These are phyloP conservation scores for Balaeniceps rex DNA, from an alignment of 2,113 vertebrate genomes.

Conservation along the genomic window DNA sequence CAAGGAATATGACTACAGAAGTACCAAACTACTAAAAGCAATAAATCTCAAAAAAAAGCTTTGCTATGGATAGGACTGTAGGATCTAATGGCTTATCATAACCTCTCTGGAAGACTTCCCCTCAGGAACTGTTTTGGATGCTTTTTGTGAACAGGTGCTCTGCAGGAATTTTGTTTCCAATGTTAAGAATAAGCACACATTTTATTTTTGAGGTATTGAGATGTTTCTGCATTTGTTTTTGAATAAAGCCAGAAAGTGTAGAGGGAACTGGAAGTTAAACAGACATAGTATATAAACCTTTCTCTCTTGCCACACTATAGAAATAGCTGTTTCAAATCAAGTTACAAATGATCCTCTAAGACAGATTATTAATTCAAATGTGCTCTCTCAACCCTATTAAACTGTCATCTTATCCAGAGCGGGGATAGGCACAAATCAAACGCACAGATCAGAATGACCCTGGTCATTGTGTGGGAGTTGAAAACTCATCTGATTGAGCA, in stretches of 20 bases:
- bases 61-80: background rate
- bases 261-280: background rate
- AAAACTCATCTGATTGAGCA: background rate
- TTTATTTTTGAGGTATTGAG: background rate
- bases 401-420: background rate
- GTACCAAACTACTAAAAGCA: background rate
- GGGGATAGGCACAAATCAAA: background rate
- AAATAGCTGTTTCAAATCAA: background rate
- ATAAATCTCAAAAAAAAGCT: background rate
- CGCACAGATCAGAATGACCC: background rate
- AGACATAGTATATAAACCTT: background rate
- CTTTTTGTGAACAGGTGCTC: background rate
- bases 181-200: background rate
- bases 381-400: constrained; percentile 1
- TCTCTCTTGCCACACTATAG: background rate
- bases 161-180: background rate
- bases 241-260: background rate
- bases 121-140: background rate
- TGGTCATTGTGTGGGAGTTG: background rate
- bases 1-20: background rate
- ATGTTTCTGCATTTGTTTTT: background rate
- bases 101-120: background rate
- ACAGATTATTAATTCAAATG: background rate
- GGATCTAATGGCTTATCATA: background rate
- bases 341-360: background rate